Evolutionary conservation across 2,888 invertebrate species (phyloP), one percentile per base, ranked within the genome.

Genomic region (Eucriotettix oculatus): DNA sequence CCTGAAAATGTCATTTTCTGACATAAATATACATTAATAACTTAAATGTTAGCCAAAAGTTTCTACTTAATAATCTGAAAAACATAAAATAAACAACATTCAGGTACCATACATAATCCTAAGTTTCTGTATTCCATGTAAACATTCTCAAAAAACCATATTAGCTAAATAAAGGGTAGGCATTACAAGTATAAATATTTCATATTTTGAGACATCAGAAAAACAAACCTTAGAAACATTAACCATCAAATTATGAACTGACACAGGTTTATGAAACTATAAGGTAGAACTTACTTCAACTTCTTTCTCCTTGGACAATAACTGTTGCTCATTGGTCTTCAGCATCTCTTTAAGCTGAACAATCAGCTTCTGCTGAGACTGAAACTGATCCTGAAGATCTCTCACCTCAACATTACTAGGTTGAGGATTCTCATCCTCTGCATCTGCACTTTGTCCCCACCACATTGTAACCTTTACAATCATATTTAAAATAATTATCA

Each of bases 321-420:
- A 63, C 62, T 69, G 70, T 59, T 73, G 73, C 58, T 75, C 75
- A 56, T 65, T 69, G 64, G 74, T 74, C 40, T 72, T 67, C 54
- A 75, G 65, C 70, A 75, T 72, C 66, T 75, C 74, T 63, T 75
- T 75, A 42, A 75, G 64, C 63, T 75, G 74, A 42, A 72, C 71
- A 62, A 75, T 73, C 43, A 74, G 65, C 16, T 71, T 67, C 62
- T 74, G 71, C 61, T 74, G 74, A 61, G 74, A 72, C 16, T 60
- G 56, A 54, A 62, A 62, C 43, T 62, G 62, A 11, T 58, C 58
- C 40, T 62, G 48, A 10, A 60, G 17, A 16, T 58, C 60, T 42
- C 29, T 29, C 16, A 56, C 52, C 42, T 62, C 61, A 16, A 16
- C 16, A 57, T 44, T 12, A 10, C 53, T 64, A 55, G 58, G 56